phyloP scores from a whole-genome alignment of 2,888 invertebrate genomes.

The Plemyria rubiginata region DNA sequence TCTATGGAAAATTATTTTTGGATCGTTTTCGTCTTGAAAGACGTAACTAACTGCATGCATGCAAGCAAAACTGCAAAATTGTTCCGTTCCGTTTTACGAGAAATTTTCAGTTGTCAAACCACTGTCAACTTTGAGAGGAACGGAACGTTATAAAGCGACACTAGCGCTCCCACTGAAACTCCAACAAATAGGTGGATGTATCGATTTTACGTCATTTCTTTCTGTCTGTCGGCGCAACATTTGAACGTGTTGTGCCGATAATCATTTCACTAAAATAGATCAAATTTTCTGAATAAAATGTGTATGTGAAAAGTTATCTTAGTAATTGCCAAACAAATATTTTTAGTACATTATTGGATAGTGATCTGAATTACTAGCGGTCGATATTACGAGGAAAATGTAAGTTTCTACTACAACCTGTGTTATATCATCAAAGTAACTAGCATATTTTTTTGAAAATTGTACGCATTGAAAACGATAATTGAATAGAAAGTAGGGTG shows the following conservation, averaged over 20 bases:
- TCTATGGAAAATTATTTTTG: constrained; percentile 66
- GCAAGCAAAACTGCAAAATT: constrained; percentile 42
- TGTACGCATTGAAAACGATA: background rate
- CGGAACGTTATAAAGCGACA: constrained; percentile 19
- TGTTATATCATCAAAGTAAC: constrained; percentile 1
- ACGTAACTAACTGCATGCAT: constrained; percentile 55
- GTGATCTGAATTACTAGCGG: constrained; percentile 17
- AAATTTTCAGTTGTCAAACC: constrained; percentile 45
- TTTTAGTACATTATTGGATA: constrained; percentile 11
- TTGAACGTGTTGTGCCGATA: constrained; percentile 64
- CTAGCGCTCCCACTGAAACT: background rate
- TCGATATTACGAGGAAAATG: constrained; percentile 14
- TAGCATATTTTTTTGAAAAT: background rate
- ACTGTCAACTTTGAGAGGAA: constrained; percentile 5
- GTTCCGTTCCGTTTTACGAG: constrained; percentile 46
- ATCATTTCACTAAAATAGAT: constrained; percentile 50
- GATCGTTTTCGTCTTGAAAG: constrained; percentile 53
- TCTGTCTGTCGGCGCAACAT: constrained; percentile 77
- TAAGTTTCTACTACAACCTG: constrained; percentile 21
- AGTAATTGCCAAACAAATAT: constrained; percentile 17
- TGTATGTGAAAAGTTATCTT: constrained; percentile 31
- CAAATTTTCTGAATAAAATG: constrained; percentile 47
- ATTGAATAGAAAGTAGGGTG: background rate
- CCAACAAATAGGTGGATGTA: constrained; percentile 37
- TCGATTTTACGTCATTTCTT: constrained; percentile 72